Percentiles rank a stretch among this genome's conserved stretches.
Conservation (phyloP, 2,888 invertebrate species). For the Hydropsyche betteni region DNA sequence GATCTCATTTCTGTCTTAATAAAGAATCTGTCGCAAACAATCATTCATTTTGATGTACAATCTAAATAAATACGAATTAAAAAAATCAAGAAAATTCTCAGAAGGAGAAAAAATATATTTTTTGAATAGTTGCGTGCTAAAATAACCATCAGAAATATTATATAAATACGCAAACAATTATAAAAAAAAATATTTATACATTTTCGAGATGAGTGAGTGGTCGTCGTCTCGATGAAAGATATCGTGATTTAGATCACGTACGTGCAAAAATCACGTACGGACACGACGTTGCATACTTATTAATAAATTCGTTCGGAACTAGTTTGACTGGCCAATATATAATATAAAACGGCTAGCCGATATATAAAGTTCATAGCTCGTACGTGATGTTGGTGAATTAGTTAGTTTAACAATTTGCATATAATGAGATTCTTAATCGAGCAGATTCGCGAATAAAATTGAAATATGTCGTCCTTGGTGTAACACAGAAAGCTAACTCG, state of each 20-base stretch:
- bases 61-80: too few species aligned
- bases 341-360: neutral
- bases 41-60: neutral
- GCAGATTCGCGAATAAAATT: too few species aligned
- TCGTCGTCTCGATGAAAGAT: slow-evolving; percentile 1
- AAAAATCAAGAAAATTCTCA: neutral
- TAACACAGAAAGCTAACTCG: too few species aligned
- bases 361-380: neutral
- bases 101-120: neutral
- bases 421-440: too few species aligned
- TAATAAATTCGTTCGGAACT: slow-evolving; percentile 23
- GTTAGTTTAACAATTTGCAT: too few species aligned
- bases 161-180: too few species aligned
- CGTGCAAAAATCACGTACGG: slow-evolving; percentile 26
- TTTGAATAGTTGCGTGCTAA: too few species aligned
- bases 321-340: slow-evolving; percentile 13
- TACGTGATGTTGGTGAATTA: too few species aligned
- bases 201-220: neutral
- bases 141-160: neutral
- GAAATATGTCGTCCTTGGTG: too few species aligned
- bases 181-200: too few species aligned
- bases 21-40: neutral
- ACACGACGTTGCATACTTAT: slow-evolving; percentile 29
- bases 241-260: slow-evolving; percentile 31
- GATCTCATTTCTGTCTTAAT: neutral